phyloP scores from a whole-genome alignment of 2,888 invertebrate species.

The Cosmia trapezina region DNA sequence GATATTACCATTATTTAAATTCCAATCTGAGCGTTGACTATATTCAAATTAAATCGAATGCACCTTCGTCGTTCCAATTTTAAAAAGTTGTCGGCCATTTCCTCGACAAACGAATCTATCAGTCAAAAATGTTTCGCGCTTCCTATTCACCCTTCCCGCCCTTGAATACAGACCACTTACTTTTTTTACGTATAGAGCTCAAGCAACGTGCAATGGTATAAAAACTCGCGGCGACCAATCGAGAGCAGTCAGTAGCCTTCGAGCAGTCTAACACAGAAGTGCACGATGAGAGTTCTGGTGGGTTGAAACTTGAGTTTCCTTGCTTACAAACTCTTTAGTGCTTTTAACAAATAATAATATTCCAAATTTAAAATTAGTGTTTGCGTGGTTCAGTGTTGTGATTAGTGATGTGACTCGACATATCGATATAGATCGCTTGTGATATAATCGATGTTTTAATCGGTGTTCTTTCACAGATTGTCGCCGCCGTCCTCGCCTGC shows the following conservation, averaged over 20 bases:
- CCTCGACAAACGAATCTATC: conserved; percentile 70
- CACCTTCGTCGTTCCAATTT: conserved; percentile 51
- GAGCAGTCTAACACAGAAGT: conserved; percentile 90
- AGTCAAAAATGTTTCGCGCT: conserved; percentile 80
- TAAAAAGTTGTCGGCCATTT: conserved; percentile 72
- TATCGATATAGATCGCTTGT: conserved; percentile 49
- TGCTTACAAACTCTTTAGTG: conserved; percentile 59
- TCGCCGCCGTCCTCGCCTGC: conserved; percentile 88
- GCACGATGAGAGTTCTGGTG: conserved; percentile 90
- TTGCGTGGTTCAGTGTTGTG: conserved; percentile 62
- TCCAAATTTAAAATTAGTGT: conserved; percentile 39
- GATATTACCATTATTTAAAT: conserved; percentile 3
- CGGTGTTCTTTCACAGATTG: conserved; percentile 85
- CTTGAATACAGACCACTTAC: conserved; percentile 87
- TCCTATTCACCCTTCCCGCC: conserved; percentile 89
- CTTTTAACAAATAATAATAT: conserved; percentile 31
- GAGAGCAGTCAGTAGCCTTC: conserved; percentile 89
- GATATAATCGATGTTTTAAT: conserved; percentile 64
- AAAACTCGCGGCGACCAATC: conserved; percentile 82
- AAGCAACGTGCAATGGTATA: conserved; percentile 79
- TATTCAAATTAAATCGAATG: conserved; percentile 48
- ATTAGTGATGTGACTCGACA: conserved; percentile 61
- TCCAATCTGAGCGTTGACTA: conserved; percentile 24
- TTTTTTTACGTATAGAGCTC: conserved; percentile 86
- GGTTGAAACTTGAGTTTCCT: conserved; percentile 76